phyloP scores from a whole-genome alignment of 2,113 vertebrate species.

The Anhinga rufa region DNA sequence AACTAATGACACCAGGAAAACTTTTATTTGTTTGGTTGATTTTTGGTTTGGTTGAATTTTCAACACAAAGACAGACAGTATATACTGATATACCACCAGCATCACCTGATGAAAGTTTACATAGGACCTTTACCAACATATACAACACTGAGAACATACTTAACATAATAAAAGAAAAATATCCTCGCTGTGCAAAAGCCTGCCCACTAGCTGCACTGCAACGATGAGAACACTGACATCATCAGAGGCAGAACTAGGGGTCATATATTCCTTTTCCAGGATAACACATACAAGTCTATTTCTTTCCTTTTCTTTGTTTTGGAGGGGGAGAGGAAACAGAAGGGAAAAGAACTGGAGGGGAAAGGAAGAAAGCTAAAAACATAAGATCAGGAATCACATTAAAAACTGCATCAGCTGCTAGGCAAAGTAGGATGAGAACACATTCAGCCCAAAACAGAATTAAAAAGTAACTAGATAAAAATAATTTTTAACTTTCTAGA shows the following conservation, averaged over 20 bases:
- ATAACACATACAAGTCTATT: background rate
- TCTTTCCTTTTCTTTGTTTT: background rate
- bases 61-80: background rate
- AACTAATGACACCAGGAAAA: slow-evolving; percentile 20
- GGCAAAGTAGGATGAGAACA: background rate
- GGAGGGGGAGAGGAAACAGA: background rate
- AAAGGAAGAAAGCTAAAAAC: background rate
- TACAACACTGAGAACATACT: background rate
- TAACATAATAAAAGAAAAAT: background rate
- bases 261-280: background rate
- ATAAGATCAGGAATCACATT: background rate
- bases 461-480: background rate
- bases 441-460: background rate
- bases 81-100: background rate
- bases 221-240: background rate
- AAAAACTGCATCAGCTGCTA: background rate
- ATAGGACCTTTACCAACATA: background rate
- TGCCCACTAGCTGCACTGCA: background rate
- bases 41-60: background rate
- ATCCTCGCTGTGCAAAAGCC: background rate
- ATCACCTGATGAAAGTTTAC: background rate
- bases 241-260: background rate
- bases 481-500: slow-evolving; percentile 1
- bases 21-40: background rate
- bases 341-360: background rate